Percentiles rank a stretch among this genome's conserved stretches.
Evolutionary conservation across 2,888 invertebrate genomes (phyloP).

Genomic region (Oligia latruncula): DNA sequence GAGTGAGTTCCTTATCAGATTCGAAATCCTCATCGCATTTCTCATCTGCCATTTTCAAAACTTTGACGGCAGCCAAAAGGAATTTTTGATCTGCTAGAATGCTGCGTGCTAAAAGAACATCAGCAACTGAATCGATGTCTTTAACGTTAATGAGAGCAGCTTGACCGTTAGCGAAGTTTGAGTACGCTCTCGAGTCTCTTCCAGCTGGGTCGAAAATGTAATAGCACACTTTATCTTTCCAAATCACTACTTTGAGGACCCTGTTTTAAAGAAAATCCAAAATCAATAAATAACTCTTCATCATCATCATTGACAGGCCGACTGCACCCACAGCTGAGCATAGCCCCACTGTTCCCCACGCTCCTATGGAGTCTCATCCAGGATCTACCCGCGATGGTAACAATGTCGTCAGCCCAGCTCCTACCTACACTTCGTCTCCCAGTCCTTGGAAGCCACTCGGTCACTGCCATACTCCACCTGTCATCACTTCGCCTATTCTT

Average conservation of each 20-base stretch:
- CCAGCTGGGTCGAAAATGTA: constrained; percentile 92
- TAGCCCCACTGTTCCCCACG: not conserved
- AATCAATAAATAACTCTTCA: not conserved
- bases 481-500: not conserved
- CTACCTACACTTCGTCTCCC: not conserved
- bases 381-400: too few relatives aligned
- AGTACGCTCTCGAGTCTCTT: constrained; percentile 87
- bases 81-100: constrained; percentile 87
- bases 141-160: constrained; percentile 90
- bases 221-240: constrained; percentile 90
- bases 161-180: constrained; percentile 86
- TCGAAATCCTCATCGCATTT: constrained; percentile 86
- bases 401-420: not conserved
- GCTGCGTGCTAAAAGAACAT: constrained; percentile 87
- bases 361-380: not conserved
- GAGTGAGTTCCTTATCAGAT: constrained; percentile 85
- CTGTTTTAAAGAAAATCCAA: constrained; percentile 66
- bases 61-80: constrained; percentile 86
- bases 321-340: not conserved
- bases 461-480: too few relatives aligned
- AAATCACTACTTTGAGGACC: constrained; percentile 88
- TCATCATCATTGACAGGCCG: not conserved
- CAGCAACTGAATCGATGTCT: constrained; percentile 86
- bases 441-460: not conserved
- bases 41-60: constrained; percentile 85